phyloP scores from a whole-genome alignment of 2,113 vertebrate genomes.

The Scopus umbretta region DNA sequence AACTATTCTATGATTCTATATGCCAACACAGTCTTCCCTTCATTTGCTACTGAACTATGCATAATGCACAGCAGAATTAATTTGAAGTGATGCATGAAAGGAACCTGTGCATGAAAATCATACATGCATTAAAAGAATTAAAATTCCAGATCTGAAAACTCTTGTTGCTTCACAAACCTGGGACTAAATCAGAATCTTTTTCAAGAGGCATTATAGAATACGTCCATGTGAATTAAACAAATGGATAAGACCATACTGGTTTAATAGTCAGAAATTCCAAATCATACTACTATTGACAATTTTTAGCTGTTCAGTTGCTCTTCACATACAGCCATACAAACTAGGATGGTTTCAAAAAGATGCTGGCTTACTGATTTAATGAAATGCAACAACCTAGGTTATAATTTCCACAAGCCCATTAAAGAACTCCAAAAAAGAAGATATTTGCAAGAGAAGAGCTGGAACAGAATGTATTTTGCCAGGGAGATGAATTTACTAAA shows the following conservation, averaged over 20 bases:
- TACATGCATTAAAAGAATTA: not conserved
- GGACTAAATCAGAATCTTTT: not conserved
- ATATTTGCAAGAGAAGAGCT: not conserved
- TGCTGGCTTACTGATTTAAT: slow-evolving; percentile 5
- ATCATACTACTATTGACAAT: not conserved
- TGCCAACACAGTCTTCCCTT: not conserved
- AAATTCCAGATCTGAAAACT: not conserved
- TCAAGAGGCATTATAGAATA: not conserved
- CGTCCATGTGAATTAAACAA: not conserved
- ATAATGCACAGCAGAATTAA: not conserved
- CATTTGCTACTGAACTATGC: not conserved
- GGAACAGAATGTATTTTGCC: not conserved
- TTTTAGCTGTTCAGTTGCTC: not conserved
- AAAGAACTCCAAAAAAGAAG: not conserved
- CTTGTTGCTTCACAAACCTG: not conserved
- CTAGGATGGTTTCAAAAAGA: not conserved
- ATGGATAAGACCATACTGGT: not conserved
- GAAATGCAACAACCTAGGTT: not conserved
- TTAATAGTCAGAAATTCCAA: not conserved
- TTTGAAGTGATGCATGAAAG: not conserved
- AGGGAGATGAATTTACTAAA: not conserved
- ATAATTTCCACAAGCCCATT: not conserved
- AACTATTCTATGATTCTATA: too few species aligned
- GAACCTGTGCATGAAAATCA: not conserved
- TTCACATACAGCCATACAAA: not conserved